A percentile compares a stretch with the other conserved stretches of the same genome.
Evolutionary conservation across 2,888 invertebrate species (phyloP).

Genomic region (Amiota minor): DNA sequence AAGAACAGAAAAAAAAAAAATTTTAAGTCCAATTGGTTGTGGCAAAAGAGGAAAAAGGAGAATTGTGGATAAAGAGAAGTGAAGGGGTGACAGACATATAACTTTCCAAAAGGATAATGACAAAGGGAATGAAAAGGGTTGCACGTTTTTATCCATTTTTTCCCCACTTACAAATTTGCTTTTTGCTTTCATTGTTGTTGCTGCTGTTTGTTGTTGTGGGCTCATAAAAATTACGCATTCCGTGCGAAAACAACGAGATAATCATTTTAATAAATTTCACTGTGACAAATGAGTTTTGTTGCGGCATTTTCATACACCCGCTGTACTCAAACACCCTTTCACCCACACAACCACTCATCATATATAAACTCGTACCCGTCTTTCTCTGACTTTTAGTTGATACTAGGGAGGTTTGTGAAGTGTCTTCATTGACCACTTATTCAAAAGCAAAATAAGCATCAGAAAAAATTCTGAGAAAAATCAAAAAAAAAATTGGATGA

Average conservation of each 20-base stretch:
- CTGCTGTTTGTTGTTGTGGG: background rate
- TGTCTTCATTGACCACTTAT: no score
- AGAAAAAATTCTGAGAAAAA: no score
- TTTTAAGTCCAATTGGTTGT: constrained; percentile 31
- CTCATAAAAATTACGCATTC: constrained; percentile 61
- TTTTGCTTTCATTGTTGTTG: background rate
- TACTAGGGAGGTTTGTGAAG: no score
- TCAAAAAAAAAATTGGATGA: no score
- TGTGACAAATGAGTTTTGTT: constrained; percentile 61
- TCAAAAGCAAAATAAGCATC: no score
- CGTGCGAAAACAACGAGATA: constrained; percentile 65
- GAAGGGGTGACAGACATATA: constrained; percentile 22
- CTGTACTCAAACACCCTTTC: background rate
- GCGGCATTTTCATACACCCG: constrained; percentile 17
- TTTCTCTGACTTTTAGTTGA: no score
- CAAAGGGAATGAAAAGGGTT: constrained; percentile 38
- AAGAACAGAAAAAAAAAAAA: constrained; percentile 25
- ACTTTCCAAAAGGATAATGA: constrained; percentile 41
- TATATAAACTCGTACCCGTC: background rate
- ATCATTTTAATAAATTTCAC: constrained; percentile 67
- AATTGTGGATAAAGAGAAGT: constrained; percentile 11
- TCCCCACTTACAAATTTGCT: background rate
- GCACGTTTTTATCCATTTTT: background rate
- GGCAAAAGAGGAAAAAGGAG: background rate
- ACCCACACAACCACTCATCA: background rate